Evolutionary conservation across 2,797 vertebrate species (phyloP), one percentile per base, ranked within the genome.

Genomic region (Sandelia bainsii): DNA sequence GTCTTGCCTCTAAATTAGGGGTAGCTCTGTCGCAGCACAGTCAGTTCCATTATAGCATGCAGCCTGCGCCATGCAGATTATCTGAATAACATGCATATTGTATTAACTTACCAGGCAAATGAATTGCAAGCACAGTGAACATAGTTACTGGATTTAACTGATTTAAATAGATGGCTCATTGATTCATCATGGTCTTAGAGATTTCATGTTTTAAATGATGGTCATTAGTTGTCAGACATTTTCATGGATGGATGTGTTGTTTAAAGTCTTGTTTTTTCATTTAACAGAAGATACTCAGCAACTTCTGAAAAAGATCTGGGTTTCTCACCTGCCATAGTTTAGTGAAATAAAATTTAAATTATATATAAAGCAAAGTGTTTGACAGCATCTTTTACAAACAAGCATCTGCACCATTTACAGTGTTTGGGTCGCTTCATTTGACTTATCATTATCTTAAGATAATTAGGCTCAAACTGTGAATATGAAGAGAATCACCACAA

Each of bases 11-110:
- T 62, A 44, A 53, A 62, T 61, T 37, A 52, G 10, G 12, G 5
- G 19, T 42, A 22, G 25, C 54, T 20, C 54, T 64, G 49, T 74
- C 39, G 44, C 39, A 58, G 70, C 42, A 40, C 19, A 42, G 58
- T 69, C 58, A 12, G 1, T 52, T 52, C 10, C 12, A 60, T 25
- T 62, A n/a, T 3, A 10, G 9, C 10, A 5, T 54, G 45, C 37
- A 62, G 19, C 23, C 14, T 70, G 52, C 62, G 20, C 25, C 37
- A 46, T 42, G 8, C 12, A 40, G 40, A 32, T 39, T 13, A 54
- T 44, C 16, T 72, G 14, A 2, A 52, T 4, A 40, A 4, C 10
- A 48, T 1, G 0, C 10, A 13, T 4, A 39, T 42, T 5, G 17
- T 23, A 32, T 39, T 51, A 29, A 50, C 22, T 40, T 19, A 8